A percentile compares a stretch with the other conserved stretches of the same genome.
phyloP scores from a whole-genome alignment of 2,797 vertebrate species.

The Xiphophorus birchmanni region DNA sequence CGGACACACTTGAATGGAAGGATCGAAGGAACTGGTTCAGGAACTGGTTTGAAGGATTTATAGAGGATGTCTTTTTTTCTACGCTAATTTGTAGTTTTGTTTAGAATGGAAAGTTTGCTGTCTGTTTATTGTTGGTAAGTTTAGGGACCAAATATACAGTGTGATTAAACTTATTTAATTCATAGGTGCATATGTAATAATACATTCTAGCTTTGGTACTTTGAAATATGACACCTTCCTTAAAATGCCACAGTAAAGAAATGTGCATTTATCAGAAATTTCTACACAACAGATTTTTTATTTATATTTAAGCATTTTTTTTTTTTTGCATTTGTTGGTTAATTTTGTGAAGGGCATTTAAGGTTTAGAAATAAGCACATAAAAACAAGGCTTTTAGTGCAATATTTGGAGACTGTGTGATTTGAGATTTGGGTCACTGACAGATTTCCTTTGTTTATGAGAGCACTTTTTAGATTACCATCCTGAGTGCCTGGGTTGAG shows the following conservation, averaged over 20 bases:
- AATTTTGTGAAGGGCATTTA: constrained; percentile 70
- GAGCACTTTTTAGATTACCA: constrained; percentile 79
- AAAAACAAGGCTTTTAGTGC: constrained; percentile 79
- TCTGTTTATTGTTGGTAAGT: constrained; percentile 44
- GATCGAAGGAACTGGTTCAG: constrained; percentile 11
- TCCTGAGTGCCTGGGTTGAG: constrained; percentile 83
- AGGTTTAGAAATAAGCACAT: constrained; percentile 67
- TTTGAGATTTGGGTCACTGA: constrained; percentile 80
- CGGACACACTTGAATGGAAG: constrained; percentile 59
- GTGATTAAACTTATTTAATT: constrained; percentile 50
- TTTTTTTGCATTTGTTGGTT: constrained; percentile 39
- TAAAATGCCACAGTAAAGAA: constrained; percentile 50
- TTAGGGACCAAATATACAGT: constrained; percentile 76
- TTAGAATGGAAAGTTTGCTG: constrained; percentile 31
- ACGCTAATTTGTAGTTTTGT: constrained; percentile 42
- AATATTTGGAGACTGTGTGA: constrained; percentile 81
- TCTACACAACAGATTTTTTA: constrained; percentile 55
- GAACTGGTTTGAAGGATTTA: constrained; percentile 41
- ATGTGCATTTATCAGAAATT: constrained; percentile 59
- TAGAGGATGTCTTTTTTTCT: constrained; percentile 28
- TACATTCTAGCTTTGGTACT: constrained; percentile 45
- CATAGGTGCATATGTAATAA: constrained; percentile 35
- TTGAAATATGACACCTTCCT: constrained; percentile 34
- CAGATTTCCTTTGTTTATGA: constrained; percentile 63
- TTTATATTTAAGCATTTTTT: constrained; percentile 68